A percentile compares a stretch with the other conserved stretches of the same genome.
Conservation (phyloP, 1,140 invertebrate genomes). For the Drosophila tristis region DNA sequence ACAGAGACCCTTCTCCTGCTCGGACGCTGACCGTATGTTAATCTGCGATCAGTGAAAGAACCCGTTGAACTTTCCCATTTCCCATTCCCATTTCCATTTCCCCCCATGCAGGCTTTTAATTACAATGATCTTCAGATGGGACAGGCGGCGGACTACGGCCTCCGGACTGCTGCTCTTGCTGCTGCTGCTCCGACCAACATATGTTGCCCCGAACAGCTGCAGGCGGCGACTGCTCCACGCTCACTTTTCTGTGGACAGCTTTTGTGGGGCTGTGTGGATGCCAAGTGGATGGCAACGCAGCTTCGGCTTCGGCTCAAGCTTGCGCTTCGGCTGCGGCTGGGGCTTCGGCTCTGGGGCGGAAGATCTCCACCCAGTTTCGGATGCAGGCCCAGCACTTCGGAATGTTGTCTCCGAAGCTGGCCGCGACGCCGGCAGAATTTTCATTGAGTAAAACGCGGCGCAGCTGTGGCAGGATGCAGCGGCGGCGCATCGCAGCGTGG, state of each 20-base stretch:
- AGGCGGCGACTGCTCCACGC: slow-evolving; percentile 58
- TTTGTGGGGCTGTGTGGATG: slow-evolving; percentile 35
- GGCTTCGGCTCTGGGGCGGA: slow-evolving; percentile 73
- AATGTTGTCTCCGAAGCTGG: slow-evolving; percentile 45
- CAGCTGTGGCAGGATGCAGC: slow-evolving; percentile 62
- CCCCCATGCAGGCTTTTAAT: slow-evolving; percentile 18
- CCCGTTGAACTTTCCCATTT: slow-evolving; percentile 75
- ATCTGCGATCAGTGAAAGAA: slow-evolving; percentile 78
- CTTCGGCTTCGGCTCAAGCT: neutral
- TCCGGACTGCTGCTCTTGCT: too few species aligned
- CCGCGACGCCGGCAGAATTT: slow-evolving; percentile 45
- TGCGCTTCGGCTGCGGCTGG: slow-evolving; percentile 22
- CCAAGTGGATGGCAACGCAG: slow-evolving; percentile 60
- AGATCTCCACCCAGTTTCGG: slow-evolving; percentile 84
- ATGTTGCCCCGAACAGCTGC: slow-evolving; percentile 52
- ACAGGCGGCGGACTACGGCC: neutral
- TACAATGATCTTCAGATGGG: neutral
- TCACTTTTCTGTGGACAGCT: slow-evolving; percentile 49
- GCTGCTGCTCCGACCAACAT: slow-evolving; percentile 7
- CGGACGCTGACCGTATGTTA: slow-evolving; percentile 66
- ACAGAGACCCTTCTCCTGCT: slow-evolving; percentile 65
- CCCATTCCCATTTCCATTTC: slow-evolving; percentile 32
- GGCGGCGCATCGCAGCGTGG: slow-evolving; percentile 24
- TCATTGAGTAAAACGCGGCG: slow-evolving; percentile 76
- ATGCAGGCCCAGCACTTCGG: slow-evolving; percentile 70